A percentile compares a stretch with the other conserved stretches of the same genome.
Evolutionary conservation across 2,113 vertebrate genomes (phyloP).

Genomic region (Platichthys stellatus): DNA sequence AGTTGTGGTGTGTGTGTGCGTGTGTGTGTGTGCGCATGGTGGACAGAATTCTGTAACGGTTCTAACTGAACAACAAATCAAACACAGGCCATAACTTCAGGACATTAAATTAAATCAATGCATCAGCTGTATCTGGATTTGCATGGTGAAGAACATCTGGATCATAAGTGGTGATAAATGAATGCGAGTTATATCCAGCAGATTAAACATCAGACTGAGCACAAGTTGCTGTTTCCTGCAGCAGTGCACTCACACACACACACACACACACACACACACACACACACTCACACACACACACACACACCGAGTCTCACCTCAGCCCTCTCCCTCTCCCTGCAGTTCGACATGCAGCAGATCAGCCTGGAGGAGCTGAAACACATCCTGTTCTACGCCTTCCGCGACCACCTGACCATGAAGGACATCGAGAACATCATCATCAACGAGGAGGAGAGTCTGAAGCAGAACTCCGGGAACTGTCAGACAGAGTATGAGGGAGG

Average conservation of each 20-base stretch:
- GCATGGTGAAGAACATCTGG: not conserved
- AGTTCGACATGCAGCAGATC: slow-evolving; percentile 99
- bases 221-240: too few species aligned
- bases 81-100: slow-evolving; percentile 5
- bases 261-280: too few species aligned
- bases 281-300: too few species aligned
- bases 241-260: too few species aligned
- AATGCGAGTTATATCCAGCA: too few species aligned
- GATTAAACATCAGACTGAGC: too few species aligned
- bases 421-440: slow-evolving; percentile 99
- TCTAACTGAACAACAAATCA: slow-evolving; percentile 1
- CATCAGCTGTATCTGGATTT: not conserved
- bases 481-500: slow-evolving; percentile 97
- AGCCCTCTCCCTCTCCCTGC: slow-evolving; percentile 42
- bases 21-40: not conserved
- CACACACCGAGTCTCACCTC: not conserved
- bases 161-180: too few species aligned
- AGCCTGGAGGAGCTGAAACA: slow-evolving; percentile 98
- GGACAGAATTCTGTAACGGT: not conserved
- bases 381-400: slow-evolving; percentile 97
- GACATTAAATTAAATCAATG: not conserved
- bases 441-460: slow-evolving; percentile 97
- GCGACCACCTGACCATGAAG: slow-evolving; percentile 98
- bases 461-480: slow-evolving; percentile 95
- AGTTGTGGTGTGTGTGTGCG: not conserved